phyloP scores from a whole-genome alignment of 92 coral and sea anemone genomes.

The Muricea muricata region DNA sequence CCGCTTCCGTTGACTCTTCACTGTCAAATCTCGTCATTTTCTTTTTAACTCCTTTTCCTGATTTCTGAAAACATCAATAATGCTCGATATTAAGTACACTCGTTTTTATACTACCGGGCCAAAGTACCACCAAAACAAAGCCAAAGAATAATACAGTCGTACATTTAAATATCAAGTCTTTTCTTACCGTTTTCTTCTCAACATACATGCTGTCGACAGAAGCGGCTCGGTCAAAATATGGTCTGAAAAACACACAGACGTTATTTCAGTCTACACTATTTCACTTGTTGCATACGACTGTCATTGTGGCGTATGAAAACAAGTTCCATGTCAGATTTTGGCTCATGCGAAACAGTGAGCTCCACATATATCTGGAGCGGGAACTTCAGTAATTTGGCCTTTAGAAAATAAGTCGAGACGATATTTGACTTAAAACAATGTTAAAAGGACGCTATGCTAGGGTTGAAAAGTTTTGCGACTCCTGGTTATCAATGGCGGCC shows the following conservation, averaged over 20 bases:
- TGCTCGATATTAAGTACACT: not conserved
- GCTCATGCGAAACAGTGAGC: too few relatives aligned
- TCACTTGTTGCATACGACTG: too few relatives aligned
- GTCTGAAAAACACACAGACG: conserved; percentile 60
- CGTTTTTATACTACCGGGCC: not conserved
- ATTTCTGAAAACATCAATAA: not conserved
- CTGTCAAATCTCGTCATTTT: conserved; percentile 36
- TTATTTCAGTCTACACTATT: not conserved
- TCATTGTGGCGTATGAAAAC: too few relatives aligned
- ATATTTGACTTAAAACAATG: too few relatives aligned
- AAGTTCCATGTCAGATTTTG: too few relatives aligned
- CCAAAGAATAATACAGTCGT: not conserved
- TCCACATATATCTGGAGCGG: too few relatives aligned
- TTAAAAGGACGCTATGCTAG: too few relatives aligned
- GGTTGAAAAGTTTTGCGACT: too few relatives aligned
- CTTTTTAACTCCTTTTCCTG: conserved; percentile 17
- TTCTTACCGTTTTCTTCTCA: conserved; percentile 20
- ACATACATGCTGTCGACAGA: conserved; percentile 47
- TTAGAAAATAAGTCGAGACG: too few relatives aligned
- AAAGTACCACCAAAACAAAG: not conserved
- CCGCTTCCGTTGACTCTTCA: conserved; percentile 37
- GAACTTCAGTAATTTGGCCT: too few relatives aligned
- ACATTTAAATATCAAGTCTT: not conserved
- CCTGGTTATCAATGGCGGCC: too few relatives aligned
- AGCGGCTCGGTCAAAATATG: conserved; percentile 83